Conservation (phyloP, 1,140 invertebrate species). For the Tribolium castaneum region DNA sequence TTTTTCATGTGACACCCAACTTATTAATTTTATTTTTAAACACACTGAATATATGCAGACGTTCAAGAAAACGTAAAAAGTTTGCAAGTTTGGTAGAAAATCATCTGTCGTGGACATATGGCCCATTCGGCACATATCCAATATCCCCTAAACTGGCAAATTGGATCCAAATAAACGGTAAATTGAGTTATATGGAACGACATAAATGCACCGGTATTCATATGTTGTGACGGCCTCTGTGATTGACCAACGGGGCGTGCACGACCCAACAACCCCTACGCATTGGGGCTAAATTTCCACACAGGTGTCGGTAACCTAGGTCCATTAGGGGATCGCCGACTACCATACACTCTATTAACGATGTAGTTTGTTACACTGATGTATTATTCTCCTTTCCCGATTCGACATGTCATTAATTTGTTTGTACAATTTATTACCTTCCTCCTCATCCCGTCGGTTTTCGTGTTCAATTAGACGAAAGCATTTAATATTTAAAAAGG, state of each 20-base stretch:
- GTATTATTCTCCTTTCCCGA: neutral
- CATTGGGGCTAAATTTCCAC: slow-evolving; percentile 32
- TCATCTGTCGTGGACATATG: slow-evolving; percentile 9
- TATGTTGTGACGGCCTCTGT: slow-evolving; percentile 35
- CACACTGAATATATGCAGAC: no score
- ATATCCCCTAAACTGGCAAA: slow-evolving; percentile 2
- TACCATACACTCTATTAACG: slow-evolving; percentile 12
- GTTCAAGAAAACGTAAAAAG: no score
- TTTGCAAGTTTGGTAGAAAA: neutral
- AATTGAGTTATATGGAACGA: slow-evolving; percentile 36
- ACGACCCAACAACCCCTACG: slow-evolving; percentile 12
- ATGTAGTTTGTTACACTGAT: slow-evolving; percentile 16
- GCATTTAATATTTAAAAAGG: neutral
- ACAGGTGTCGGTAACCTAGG: slow-evolving; percentile 22
- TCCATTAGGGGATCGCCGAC: slow-evolving; percentile 27
- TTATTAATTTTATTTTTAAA: no score
- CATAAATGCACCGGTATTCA: slow-evolving; percentile 29
- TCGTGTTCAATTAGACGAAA: neutral
- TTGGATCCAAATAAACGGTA: slow-evolving; percentile 31
- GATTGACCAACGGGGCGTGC: slow-evolving; percentile 37
- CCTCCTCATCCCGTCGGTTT: no score
- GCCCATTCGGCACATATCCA: neutral
- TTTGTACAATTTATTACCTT: no score
- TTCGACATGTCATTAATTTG: slow-evolving; percentile 12
- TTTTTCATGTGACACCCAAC: no score